phyloP scores from a whole-genome alignment of 2,888 invertebrate genomes.

The Sphaerophoria rueppellii region DNA sequence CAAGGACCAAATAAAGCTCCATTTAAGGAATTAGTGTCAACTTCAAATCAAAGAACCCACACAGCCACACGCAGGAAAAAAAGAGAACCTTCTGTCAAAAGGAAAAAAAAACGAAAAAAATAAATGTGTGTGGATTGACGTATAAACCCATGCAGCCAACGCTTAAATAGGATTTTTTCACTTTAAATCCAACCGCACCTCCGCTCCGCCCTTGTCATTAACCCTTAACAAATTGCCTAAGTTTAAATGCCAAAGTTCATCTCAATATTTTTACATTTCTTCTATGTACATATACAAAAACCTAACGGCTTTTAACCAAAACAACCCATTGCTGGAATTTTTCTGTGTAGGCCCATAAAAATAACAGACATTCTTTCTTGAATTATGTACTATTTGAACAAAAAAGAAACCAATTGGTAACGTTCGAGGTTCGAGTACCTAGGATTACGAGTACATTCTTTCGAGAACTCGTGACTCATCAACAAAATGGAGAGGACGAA shows the following conservation, averaged over 20 bases:
- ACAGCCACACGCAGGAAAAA: not conserved
- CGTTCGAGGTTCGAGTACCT: too few species aligned
- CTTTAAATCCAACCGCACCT: not conserved
- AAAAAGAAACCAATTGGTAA: not conserved
- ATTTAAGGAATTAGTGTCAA: not conserved
- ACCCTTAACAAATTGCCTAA: not conserved
- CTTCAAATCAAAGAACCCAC: not conserved
- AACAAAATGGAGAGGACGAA: conserved; percentile 6
- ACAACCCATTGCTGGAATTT: not conserved
- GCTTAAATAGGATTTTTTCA: not conserved
- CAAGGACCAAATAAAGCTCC: not conserved
- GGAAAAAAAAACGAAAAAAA: not conserved
- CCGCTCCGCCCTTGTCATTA: not conserved
- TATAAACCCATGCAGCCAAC: not conserved
- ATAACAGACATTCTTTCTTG: conserved; percentile 4
- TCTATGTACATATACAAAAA: not conserved
- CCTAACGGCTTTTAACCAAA: not conserved
- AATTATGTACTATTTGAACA: not conserved
- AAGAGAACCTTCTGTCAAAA: not conserved
- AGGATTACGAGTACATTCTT: not conserved
- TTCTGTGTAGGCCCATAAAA: not conserved
- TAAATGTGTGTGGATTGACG: not conserved
- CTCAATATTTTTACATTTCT: not conserved
- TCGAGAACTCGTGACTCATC: conserved; percentile 17
- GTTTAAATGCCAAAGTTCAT: conserved; percentile 21